Percentiles rank a stretch among this genome's conserved stretches.
Conservation (phyloP, 2,888 invertebrate genomes). For the Euproctis similis region DNA sequence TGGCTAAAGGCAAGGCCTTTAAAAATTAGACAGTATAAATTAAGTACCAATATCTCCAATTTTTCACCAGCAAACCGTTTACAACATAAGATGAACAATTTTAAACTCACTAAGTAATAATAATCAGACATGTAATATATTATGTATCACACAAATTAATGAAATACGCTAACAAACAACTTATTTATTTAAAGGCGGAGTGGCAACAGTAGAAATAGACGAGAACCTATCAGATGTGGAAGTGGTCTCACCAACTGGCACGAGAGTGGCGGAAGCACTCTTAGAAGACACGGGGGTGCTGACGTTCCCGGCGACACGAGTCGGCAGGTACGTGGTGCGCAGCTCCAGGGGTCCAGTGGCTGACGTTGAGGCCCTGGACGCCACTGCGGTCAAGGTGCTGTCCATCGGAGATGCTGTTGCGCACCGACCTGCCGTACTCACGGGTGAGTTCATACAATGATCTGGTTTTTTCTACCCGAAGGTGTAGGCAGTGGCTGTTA, state of each 20-base stretch:
- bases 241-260: conserved; percentile 79
- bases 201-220: conserved; percentile 78
- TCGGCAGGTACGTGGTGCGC: conserved; percentile 84
- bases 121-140: no score
- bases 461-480: no score
- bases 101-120: no score
- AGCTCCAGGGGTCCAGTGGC: conserved; percentile 51
- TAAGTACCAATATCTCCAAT: no score
- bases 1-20: no score
- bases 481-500: no score
- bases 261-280: conserved; percentile 77
- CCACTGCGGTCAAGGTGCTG: conserved; percentile 81
- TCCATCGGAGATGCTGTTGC: conserved; percentile 86
- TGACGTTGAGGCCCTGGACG: conserved; percentile 86
- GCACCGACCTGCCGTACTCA: conserved; percentile 87
- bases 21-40: no score
- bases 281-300: conserved; percentile 77
- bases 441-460: conserved; percentile 61
- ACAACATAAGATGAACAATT: no score
- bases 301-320: conserved; percentile 84
- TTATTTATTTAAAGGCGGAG: conserved; percentile 40
- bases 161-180: no score
- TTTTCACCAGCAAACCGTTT: no score
- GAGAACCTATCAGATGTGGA: conserved; percentile 79
- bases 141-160: no score